Evolutionary conservation across 30 jellyfish, hydroid and myxozoan species (phyloP).

Genomic region (Pelagia noctiluca): DNA sequence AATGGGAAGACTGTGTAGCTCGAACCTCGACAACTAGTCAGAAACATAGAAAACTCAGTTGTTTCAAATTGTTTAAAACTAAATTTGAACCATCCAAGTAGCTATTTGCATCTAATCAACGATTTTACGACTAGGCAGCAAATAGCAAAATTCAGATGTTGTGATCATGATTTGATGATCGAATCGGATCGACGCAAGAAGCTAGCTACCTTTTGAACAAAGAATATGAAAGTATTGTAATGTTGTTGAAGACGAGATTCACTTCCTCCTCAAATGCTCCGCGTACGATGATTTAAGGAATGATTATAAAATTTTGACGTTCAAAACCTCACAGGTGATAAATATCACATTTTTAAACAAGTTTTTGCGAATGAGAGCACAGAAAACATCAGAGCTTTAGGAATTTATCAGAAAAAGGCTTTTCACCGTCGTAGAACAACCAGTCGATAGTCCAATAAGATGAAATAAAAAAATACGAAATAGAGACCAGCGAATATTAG

Average conservation of each 20-base stretch:
- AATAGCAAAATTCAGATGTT: neutral
- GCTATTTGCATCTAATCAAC: constrained; percentile 9
- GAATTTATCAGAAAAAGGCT: too few species aligned
- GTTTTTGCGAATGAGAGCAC: constrained; percentile 7
- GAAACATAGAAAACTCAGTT: neutral
- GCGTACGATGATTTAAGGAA: constrained; percentile 11
- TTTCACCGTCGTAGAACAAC: too few species aligned
- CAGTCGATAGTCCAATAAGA: too few species aligned
- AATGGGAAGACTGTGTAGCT: constrained; percentile 1
- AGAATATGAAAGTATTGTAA: constrained; percentile 1
- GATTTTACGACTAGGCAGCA: neutral
- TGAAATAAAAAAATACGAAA: too few species aligned
- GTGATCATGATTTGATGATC: constrained; percentile 19
- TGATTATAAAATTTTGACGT: neutral
- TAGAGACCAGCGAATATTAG: too few species aligned
- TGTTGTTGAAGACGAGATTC: neutral
- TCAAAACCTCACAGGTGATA: neutral
- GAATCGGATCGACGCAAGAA: neutral
- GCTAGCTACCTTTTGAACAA: neutral
- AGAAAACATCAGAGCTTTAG: neutral
- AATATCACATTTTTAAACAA: neutral
- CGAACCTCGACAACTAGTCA: neutral
- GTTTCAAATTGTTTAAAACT: neutral
- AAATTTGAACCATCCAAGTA: neutral
- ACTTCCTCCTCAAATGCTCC: neutral